Evolutionary conservation across 1,140 invertebrate species (phyloP), one percentile per base, ranked within the genome.

Genomic region (Sycophila sp.): DNA sequence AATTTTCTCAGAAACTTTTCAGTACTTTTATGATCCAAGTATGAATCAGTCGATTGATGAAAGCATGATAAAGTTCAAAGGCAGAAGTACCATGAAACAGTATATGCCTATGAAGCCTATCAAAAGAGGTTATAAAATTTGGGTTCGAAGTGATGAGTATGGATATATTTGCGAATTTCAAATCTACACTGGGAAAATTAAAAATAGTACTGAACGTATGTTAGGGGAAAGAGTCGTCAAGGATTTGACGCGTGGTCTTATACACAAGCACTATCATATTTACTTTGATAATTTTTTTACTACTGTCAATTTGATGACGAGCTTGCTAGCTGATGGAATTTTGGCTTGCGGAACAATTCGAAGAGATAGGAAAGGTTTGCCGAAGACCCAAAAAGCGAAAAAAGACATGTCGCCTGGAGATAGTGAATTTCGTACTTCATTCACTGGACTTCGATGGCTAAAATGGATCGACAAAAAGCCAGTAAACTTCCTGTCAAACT

Each of bases 91-190:
- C 10, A 73, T 86, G 66, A 84, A 83, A 76, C 82, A 87, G 73
- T 88, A 86, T 74, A 80, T 81, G 30, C 83, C 83, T 68, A 79
- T 77, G 71, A 87, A 88, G 77, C 84, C 83, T 38, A 85, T 85
- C 67, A 87, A 88, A 78, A 77, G 85, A 74, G 84, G 67, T 4
- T 72, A 65, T 26, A 75, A 75, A 49, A 38, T 69, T 36, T 75
- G 66, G 69, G 62, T 56, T 82, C 6, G 83, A 83, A 63, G 86
- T 83, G 75, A 65, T 85, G 82, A 78, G 17, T 74, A 77, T 22
- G 83, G 85, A 28, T 87, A 84, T 73, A 79, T 83, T 60, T 80
- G 76, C 49, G 76, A 84, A 70, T 87, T 86, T 76, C 71, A 84
- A 72, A 78, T 87, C 55, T 87, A 87, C 75, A 81, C 78, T 15